These are phyloP conservation scores for Uromys caudimaculatus DNA, from an alignment of 2,797 vertebrate species.

Conservation along the genomic window DNA sequence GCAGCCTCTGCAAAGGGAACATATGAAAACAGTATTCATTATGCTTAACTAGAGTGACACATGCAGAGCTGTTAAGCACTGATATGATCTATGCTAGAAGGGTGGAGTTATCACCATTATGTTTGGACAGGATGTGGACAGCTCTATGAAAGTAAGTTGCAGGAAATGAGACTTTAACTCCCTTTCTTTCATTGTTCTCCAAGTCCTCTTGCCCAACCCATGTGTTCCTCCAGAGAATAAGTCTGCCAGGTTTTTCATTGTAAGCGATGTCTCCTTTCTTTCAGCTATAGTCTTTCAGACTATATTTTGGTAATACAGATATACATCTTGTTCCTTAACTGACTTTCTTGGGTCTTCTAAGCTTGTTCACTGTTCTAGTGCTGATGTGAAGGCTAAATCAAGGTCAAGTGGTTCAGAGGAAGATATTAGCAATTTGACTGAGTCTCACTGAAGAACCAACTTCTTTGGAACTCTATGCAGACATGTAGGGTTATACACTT, in stretches of 20 bases:
- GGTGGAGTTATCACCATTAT: not conserved
- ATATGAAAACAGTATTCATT: not conserved
- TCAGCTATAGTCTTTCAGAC: not conserved
- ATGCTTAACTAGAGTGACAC: not conserved
- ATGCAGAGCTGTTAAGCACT: not conserved
- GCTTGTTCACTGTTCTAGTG: not conserved
- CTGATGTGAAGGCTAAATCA: not conserved
- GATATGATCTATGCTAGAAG: not conserved
- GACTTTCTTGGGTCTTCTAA: constrained; percentile 9
- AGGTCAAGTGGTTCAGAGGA: not conserved
- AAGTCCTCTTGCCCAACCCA: not conserved
- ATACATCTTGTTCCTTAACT: not conserved
- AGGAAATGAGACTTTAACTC: constrained; percentile 33
- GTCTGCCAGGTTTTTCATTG: not conserved
- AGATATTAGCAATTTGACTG: constrained; percentile 16
- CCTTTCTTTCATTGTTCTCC: not conserved
- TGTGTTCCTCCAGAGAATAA: not conserved
- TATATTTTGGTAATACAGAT: not conserved
- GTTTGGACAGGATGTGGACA: constrained; percentile 20
- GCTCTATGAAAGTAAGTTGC: not conserved
- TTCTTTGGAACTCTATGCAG: not conserved
- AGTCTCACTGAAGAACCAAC: not conserved
- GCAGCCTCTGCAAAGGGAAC: not conserved
- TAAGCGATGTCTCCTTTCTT: constrained; percentile 37
- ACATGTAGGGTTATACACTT: not conserved